Conservation (phyloP, 2,113 vertebrate species). For the Chaenocephalus aceratus region DNA sequence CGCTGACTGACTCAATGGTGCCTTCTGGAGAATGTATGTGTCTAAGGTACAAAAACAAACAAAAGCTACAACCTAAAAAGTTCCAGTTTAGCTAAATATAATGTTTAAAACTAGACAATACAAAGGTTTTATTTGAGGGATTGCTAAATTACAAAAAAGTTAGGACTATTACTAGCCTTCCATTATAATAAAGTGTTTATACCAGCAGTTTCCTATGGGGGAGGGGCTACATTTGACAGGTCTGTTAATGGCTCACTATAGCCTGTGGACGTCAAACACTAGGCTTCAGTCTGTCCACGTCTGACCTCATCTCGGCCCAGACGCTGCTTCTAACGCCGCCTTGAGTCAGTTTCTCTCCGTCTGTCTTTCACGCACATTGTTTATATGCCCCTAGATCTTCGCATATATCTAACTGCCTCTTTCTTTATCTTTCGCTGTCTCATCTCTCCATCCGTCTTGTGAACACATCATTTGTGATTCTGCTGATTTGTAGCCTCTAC, state of each 20-base stretch:
- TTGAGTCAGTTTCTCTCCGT: slow-evolving; percentile 36
- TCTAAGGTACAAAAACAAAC: neutral
- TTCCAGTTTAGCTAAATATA: neutral
- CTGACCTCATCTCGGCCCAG: slow-evolving; percentile 60
- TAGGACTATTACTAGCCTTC: neutral
- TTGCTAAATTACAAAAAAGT: neutral
- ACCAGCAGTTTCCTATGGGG: slow-evolving; percentile 54
- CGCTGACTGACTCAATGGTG: slow-evolving; percentile 21
- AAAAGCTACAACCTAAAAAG: neutral
- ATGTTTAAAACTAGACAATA: neutral
- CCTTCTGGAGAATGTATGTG: slow-evolving; percentile 2
- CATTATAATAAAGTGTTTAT: neutral
- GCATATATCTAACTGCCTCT: neutral
- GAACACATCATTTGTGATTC: slow-evolving; percentile 2
- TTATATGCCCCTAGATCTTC: neutral
- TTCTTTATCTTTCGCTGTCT: neutral
- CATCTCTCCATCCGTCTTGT: slow-evolving; percentile 9
- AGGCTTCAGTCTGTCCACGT: slow-evolving; percentile 44
- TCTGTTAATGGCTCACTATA: slow-evolving; percentile 67
- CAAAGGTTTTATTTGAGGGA: neutral
- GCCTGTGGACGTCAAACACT: slow-evolving; percentile 58
- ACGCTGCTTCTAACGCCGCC: slow-evolving; percentile 33
- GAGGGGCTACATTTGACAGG: slow-evolving; percentile 38
- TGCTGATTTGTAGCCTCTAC: slow-evolving; percentile 10
- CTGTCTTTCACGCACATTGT: slow-evolving; percentile 13